Evolutionary conservation across 2,797 vertebrate species (phyloP), one percentile per base, ranked within the genome.

Genomic region (Pseudochaenichthys georgianus): DNA sequence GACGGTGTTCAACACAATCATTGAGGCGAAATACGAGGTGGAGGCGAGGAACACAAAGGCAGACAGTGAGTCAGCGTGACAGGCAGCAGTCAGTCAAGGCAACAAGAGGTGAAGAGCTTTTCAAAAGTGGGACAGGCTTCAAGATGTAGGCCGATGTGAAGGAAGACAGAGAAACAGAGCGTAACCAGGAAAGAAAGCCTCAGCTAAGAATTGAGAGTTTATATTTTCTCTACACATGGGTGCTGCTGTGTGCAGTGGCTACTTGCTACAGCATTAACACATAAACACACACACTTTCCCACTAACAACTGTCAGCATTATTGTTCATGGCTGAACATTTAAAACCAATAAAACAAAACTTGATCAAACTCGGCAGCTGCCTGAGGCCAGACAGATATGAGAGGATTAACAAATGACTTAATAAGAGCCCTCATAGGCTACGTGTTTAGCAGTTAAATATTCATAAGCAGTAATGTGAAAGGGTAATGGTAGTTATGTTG

Each of bases 21-120:
- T 1, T 54, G 54, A 47, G 28, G 47, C 51, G 1, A 43, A 21
- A 34, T 38, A 38, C 2, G n/a, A 64, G 23, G 23, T 17, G 9
- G 28, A 17, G 23, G 3, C 42, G 51, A 41, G 9, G 7, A 9
- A 28, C 13, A 13, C 66, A 80, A 57, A 74, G n/a, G 52, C 55
- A 61, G 52, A 87, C 41, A 62, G 57, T 62, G 60, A 75, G 47
- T 73, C 53, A 69, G 50, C 70, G 21, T 13, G 52, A 74, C 55
- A 68, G 55, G 2, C 21, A 4, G 41, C 58, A 67, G 61, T 50
- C 38, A 67, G 42, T 61, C 23, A 58, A 75, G 3, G 42, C 51
- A 64, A 54, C 11, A 59, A 64, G 60, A 82, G 59, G 53, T 64
- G 13, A 74, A 45, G 46, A 67, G 64, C 75, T 31, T 28, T 28